Evolutionary conservation across 2,113 vertebrate species (phyloP).

Genomic region (Halcyon senegalensis): DNA sequence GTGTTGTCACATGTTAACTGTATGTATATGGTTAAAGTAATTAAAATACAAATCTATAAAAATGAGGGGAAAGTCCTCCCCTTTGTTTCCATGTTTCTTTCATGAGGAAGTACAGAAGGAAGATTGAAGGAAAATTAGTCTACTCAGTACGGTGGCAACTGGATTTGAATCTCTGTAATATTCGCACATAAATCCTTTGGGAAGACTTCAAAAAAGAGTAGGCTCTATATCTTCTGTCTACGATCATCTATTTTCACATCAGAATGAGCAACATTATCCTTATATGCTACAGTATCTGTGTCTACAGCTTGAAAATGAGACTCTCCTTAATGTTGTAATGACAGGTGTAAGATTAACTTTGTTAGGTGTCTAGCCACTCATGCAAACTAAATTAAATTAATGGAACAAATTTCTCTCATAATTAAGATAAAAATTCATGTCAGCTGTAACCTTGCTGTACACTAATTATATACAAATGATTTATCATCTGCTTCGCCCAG

Average conservation of each 20-base stretch:
- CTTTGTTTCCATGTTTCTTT: conserved; percentile 6
- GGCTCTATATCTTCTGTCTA: conserved; percentile 70
- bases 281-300: conserved; percentile 51
- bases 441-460: conserved; percentile 94
- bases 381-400: conserved; percentile 95
- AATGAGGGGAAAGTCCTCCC: not conserved
- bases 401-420: conserved; percentile 94
- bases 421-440: conserved; percentile 98
- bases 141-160: not conserved
- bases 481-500: conserved; percentile 90
- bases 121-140: conserved; percentile 42
- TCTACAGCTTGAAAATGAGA: conserved; percentile 66
- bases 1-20: conserved; percentile 11
- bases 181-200: conserved; percentile 64
- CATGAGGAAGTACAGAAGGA: not conserved
- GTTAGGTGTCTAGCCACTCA: conserved; percentile 89
- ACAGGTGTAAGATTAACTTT: conserved; percentile 94
- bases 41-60: not conserved
- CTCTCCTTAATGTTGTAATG: conserved; percentile 82
- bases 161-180: conserved; percentile 40
- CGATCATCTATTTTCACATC: conserved; percentile 75
- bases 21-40: not conserved
- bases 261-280: conserved; percentile 76
- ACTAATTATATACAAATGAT: conserved; percentile 98
- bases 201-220: conserved; percentile 67